phyloP scores from a whole-genome alignment of 2,113 vertebrate species.

The Oceanites oceanicus region DNA sequence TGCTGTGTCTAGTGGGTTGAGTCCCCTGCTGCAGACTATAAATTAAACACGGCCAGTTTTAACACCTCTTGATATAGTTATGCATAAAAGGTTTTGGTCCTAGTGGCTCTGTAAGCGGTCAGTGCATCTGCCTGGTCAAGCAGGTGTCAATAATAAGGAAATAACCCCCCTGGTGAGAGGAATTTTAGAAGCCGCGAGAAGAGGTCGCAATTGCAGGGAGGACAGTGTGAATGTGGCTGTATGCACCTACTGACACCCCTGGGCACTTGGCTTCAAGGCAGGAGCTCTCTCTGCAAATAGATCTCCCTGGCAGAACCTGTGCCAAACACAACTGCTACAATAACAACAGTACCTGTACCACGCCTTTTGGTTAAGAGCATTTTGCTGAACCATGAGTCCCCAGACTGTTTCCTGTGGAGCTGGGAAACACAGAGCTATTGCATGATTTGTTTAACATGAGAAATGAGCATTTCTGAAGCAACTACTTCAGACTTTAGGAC shows the following conservation, averaged over 20 bases:
- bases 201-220: neutral
- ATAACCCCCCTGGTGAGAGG: neutral
- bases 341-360: neutral
- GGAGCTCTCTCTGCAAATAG: neutral
- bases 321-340: neutral
- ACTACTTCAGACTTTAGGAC: neutral
- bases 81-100: neutral
- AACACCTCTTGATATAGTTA: constrained; percentile 31
- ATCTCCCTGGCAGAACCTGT: neutral
- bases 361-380: neutral
- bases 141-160: constrained; percentile 12
- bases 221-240: neutral
- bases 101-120: neutral
- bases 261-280: neutral
- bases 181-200: constrained; percentile 39
- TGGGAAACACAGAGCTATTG: neutral
- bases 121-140: neutral
- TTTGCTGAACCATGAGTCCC: neutral
- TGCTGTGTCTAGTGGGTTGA: neutral
- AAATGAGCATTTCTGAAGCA: neutral
- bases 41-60: neutral
- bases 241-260: neutral
- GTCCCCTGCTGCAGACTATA: neutral
- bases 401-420: neutral
- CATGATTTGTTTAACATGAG: neutral